phyloP scores from a whole-genome alignment of 2,797 vertebrate species.

The Capromys pilorides region DNA sequence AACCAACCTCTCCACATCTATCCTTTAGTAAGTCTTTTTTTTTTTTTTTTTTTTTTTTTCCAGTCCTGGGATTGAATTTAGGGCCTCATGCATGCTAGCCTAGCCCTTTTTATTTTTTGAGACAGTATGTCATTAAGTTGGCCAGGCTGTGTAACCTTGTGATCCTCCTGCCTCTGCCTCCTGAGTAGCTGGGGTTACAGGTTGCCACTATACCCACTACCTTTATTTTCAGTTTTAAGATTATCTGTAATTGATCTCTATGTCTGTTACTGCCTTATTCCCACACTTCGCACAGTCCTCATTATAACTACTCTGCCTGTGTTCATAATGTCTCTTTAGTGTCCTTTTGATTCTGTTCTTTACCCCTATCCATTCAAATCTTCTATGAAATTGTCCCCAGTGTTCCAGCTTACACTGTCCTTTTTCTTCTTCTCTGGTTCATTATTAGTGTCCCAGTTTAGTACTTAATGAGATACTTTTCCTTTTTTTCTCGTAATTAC shows the following conservation, averaged over 20 bases:
- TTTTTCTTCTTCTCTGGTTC: slow-evolving; percentile 21
- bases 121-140: background rate
- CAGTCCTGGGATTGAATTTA: background rate
- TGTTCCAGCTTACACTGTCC: background rate
- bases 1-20: background rate
- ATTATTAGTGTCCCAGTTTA: slow-evolving; percentile 38
- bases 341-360: background rate
- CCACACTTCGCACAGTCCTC: background rate
- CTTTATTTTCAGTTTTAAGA: slow-evolving; percentile 37
- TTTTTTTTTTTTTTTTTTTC: no score
- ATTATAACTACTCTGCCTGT: background rate
- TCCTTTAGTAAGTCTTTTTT: background rate
- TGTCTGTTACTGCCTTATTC: background rate
- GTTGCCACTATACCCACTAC: background rate
- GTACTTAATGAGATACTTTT: slow-evolving; percentile 50
- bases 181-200: background rate
- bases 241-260: background rate
- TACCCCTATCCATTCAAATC: background rate
- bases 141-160: background rate
- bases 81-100: background rate
- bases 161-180: background rate
- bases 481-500: slow-evolving; percentile 11
- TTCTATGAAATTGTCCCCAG: slow-evolving; percentile 26
- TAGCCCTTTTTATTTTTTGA: background rate
- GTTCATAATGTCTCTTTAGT: background rate